Evolutionary conservation across 2,797 vertebrate species (phyloP).

Genomic region (Hydrolagus colliei): DNA sequence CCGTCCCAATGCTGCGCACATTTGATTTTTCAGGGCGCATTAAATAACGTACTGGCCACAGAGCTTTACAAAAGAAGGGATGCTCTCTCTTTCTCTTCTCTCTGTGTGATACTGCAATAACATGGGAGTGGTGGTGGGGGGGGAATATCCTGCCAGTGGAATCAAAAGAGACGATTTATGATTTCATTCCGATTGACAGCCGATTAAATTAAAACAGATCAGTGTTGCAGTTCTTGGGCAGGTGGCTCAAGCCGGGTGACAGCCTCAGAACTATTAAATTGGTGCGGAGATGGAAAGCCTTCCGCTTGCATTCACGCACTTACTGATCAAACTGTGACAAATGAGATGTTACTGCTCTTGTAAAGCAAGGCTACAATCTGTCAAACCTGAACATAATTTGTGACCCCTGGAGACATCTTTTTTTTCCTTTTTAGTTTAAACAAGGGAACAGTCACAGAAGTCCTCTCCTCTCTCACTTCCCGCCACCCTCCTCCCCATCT

Average conservation of each 20-base stretch:
- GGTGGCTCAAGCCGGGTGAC: constrained; percentile 68
- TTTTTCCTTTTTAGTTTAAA: constrained; percentile 67
- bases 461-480: not conserved
- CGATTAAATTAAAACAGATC: constrained; percentile 84
- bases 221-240: constrained; percentile 68
- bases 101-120: constrained; percentile 12
- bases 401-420: constrained; percentile 70
- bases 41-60: constrained; percentile 4
- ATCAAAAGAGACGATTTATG: constrained; percentile 68
- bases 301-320: constrained; percentile 69
- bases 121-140: not conserved
- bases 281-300: constrained; percentile 69
- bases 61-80: constrained; percentile 8
- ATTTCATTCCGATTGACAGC: constrained; percentile 73
- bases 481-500: too few species aligned
- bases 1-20: not conserved
- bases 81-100: not conserved
- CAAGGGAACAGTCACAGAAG: constrained; percentile 62
- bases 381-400: constrained; percentile 83
- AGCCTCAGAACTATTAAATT: constrained; percentile 69
- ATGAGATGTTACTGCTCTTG: constrained; percentile 81
- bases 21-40: not conserved
- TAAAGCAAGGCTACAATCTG: constrained; percentile 84
- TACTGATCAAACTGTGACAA: constrained; percentile 81
- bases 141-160: constrained; percentile 50